Evolutionary conservation across 2,113 vertebrate genomes (phyloP).

Genomic region (Lanius collurio): DNA sequence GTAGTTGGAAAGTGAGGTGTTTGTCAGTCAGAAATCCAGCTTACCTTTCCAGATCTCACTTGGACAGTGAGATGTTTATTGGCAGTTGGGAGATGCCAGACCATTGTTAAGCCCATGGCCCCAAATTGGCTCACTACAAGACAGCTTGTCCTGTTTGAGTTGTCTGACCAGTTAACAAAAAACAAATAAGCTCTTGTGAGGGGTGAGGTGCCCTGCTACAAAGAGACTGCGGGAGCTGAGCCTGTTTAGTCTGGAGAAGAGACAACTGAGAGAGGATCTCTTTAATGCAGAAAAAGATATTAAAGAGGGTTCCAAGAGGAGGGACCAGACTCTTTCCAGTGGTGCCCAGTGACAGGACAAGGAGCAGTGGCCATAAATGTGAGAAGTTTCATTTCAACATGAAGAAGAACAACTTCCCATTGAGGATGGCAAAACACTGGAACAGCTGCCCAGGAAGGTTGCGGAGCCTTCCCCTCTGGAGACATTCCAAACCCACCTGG

Average conservation of each 20-base stretch:
- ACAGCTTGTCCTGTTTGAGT: neutral
- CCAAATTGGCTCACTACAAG: neutral
- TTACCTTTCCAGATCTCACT: neutral
- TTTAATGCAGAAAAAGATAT: neutral
- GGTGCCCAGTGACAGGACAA: neutral
- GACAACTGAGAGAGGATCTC: neutral
- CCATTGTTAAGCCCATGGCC: neutral
- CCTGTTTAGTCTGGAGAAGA: neutral
- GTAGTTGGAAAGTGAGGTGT: neutral
- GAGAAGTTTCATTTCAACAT: neutral
- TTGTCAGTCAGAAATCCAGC: neutral
- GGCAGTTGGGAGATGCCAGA: neutral
- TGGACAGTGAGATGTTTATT: neutral
- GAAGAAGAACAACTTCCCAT: neutral
- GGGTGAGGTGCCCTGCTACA: neutral
- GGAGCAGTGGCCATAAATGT: neutral
- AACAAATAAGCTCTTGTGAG: neutral
- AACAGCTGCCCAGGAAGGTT: neutral
- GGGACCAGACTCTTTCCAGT: neutral
- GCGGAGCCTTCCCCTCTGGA: neutral
- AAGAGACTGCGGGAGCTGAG: neutral
- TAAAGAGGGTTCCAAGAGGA: neutral
- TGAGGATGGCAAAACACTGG: neutral
- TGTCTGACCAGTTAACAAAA: neutral
- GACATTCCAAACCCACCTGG: neutral